Base-by-base conservation (phyloP, 2,888 invertebrate species). In the Eurois occulta region DNA sequence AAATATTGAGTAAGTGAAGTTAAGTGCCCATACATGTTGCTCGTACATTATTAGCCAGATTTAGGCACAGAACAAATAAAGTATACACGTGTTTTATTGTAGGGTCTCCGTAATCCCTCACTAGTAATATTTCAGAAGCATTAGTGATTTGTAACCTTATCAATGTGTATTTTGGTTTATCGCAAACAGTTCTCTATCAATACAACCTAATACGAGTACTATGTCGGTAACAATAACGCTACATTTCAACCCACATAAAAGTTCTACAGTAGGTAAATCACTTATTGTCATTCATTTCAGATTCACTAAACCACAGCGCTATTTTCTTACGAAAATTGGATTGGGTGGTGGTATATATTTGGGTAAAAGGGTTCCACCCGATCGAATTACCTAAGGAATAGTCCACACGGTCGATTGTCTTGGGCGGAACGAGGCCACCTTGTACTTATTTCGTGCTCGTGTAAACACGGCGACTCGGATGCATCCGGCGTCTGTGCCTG, bases 401-500 rank as follows among this genome's bases (percentile, higher is more conserved):
- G 24, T 32, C 32, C 52, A 41, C 52, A 82, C 67, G 35, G 67
- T 68, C 46, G 52, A 68, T 74, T 72, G 52, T 74, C 46, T 74
- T 55, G 24, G 21, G 46, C 18, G 71, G 38, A 69, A 69, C 60
- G 64, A 75, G 35, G 65, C 52, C 41, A 62, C 43, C 71, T 83
- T 58, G 65, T 72, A 60, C 60, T 60, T 60, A 77, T 80, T 58
- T 71, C 35, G 38, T 32, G 52, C 35, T 52, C n/a, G 69, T 62
- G 74, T 78, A 46, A 79, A 62, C 60, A 64, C 84, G 82, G 77
- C 48, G 76, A 67, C 80, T 83, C 67, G 77, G 66, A 68, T 73
- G 84, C 88, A 84, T 92, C 92, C 91, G 91, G 90, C 85, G 84
- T 90, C 87, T 81, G 78, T 79, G 79, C 38, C 66, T 70, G 73